These are phyloP conservation scores for Cryptosula pallasiana DNA, from an alignment of 2,888 invertebrate genomes.

Conservation along the genomic window DNA sequence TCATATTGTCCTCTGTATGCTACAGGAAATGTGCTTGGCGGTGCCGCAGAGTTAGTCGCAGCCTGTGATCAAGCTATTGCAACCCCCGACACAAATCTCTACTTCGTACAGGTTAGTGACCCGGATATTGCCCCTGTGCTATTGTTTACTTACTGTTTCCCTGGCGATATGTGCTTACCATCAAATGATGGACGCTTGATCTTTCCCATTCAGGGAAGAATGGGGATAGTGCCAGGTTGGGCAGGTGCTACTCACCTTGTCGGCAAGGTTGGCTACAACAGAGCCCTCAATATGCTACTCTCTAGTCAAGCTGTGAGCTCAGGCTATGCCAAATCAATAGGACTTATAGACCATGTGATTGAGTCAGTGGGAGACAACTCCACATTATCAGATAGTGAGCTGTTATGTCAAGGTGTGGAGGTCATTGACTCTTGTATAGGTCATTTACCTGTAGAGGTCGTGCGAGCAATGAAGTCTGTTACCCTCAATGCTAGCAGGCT, in stretches of 20 bases:
- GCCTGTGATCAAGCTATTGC: conserved; percentile 57
- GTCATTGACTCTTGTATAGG: conserved; percentile 29
- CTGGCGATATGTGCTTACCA: too few relatives aligned
- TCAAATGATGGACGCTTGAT: too few relatives aligned
- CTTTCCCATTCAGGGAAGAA: conserved; percentile 36
- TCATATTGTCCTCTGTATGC: background rate
- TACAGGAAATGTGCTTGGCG: conserved; percentile 55
- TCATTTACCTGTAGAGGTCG: conserved; percentile 33
- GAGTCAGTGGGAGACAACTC: conserved; percentile 32
- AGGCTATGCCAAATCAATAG: conserved; percentile 49
- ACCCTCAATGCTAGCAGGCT: conserved; percentile 34
- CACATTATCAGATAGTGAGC: conserved; percentile 44
- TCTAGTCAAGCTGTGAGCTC: conserved; percentile 42
- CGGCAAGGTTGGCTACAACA: conserved; percentile 50
- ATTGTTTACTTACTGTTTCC: too few relatives aligned
- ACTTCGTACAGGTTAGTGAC: conserved; percentile 57
- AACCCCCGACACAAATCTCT: conserved; percentile 48
- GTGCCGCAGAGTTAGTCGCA: conserved; percentile 58
- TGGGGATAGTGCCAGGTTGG: conserved; percentile 58
- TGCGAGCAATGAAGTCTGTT: conserved; percentile 44
- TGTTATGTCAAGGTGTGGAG: conserved; percentile 36
- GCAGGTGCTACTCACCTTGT: conserved; percentile 56
- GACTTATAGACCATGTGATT: conserved; percentile 52
- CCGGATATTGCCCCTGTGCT: too few relatives aligned
- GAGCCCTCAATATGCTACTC: conserved; percentile 53